Evolutionary conservation across 2,797 vertebrate species (phyloP), one percentile per base, ranked within the genome.

Genomic region (Orientallactaga sibirica): DNA sequence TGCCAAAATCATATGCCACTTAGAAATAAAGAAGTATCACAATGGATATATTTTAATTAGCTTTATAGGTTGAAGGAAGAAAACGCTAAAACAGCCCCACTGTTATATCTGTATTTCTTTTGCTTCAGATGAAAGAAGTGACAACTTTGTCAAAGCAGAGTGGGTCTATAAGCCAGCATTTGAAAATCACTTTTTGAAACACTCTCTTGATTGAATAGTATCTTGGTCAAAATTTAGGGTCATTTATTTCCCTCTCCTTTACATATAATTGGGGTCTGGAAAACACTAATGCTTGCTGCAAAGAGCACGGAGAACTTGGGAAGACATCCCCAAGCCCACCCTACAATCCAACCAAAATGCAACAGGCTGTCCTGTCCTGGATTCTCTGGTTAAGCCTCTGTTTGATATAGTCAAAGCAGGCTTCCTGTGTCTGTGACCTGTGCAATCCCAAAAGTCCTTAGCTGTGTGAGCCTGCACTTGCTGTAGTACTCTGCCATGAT

Each of bases 401-500:
- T 7, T 43, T 66, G n/a, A 7, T 1, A 37, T 27, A 8, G 37
- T 52, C 33, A 33, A 7, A 64, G 12, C 22, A 1, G 1, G 29
- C 77, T 67, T 58, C 48, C 1, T 19, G 48, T 27, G 14, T 25
- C n/a, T 5, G 7, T 1, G 1, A 82, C 27, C 27, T 2, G 1
- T 1, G 0, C 5, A 7, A 37, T 15, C 7, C 12, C 55, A 3
- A 14, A n/a, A 55, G 48, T 19, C n/a, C 52, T 25, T 22, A 3
- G 0, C n/a, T 22, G n/a, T 75, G n/a, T 0, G 3, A 15, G 18
- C 20, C 27, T 3, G 10, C 0, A 0, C 6, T 55, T 55, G 67
- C 4, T 19, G 24, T 37, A 64, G 71, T 15, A 19, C 7, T 66
- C 58, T 37, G 9, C 22, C 48, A 4, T 0, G 7, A 0, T 8